Evolutionary conservation across 2,888 invertebrate species (phyloP), one percentile per base, ranked within the genome.

Genomic region (Siphonodentalium dalli): DNA sequence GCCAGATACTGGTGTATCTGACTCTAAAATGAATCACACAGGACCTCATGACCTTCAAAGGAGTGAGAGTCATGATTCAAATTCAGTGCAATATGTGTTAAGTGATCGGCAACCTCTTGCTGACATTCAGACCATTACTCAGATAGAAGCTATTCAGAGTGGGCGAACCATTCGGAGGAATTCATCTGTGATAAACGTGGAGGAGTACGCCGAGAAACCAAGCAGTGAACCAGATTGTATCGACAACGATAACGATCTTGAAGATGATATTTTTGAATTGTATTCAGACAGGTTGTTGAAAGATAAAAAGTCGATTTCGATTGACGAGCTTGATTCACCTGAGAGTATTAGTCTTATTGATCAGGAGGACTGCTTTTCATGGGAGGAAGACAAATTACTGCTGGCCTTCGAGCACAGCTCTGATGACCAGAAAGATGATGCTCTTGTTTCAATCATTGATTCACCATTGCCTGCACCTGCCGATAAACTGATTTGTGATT

Each of bases 321-420:
- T n/a, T 24, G 72, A 71, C 48, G 75, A 74, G 24, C 57, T 76
- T 3, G 76, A 76, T 40, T 74, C 75, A 1, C 76, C 76, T 7
- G 76, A 76, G 52, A 72, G 74, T 51, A 71, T 76, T 33, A 66
- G 61, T 44, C 65, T 72, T 43, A 76, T 76, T 23, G 76, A 76
- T 43, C 60, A 59, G 18, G 76, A 76, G 44, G 76, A 76, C 44
- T 72, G 74, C 49, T 76, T 76, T 45, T 76, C 72, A 5, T 77
- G 75, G 74, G 75, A 77, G 41, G 75, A 75, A 15, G 79, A 77
- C 54, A 65, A 66, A 29, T 55, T 76, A 15, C 65, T 74, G 13
- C 61, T 79, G 35, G 53, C 72, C n/a, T 74, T 76, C 33, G 67
- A 63, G 21, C 65, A 65, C n/a, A n/a, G n/a, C n/a, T n/a, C n/a